phyloP scores from a whole-genome alignment of 53 echinoderm and acorn worm species.

The Luidia sarsii region DNA sequence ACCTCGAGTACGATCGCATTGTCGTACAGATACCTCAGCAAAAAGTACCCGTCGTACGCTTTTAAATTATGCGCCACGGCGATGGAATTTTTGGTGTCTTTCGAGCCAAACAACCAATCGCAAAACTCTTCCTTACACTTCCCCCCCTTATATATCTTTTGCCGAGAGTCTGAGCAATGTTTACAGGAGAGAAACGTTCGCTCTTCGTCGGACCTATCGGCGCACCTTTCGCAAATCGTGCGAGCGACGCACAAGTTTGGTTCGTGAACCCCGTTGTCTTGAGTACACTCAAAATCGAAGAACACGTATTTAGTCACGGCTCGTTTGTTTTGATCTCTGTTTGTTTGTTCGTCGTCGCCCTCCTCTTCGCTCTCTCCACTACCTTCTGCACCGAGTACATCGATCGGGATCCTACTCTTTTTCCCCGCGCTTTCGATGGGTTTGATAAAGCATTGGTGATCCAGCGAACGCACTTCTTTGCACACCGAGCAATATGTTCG shows the following conservation, averaged over 20 bases:
- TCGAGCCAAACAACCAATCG: slow-evolving; percentile 17
- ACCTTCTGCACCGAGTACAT: neutral
- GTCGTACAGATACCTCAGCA: slow-evolving; percentile 5
- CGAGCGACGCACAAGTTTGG: slow-evolving; percentile 11
- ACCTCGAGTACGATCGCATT: slow-evolving; percentile 34
- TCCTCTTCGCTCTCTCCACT: neutral
- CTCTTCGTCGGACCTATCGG: neutral
- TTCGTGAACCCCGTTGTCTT: slow-evolving; percentile 4
- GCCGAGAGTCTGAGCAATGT: neutral
- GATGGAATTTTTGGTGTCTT: neutral
- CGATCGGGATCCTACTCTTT: neutral
- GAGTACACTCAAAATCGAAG: slow-evolving; percentile 38
- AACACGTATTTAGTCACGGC: slow-evolving; percentile 1
- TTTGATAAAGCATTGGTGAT: slow-evolving; percentile 14
- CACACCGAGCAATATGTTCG: neutral
- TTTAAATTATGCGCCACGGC: slow-evolving; percentile 29
- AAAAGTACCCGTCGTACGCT: slow-evolving; percentile 20
- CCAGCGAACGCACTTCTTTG: neutral
- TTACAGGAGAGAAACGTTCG: neutral
- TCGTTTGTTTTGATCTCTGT: neutral
- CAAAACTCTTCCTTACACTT: slow-evolving; percentile 15
- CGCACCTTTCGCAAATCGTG: slow-evolving; percentile 5
- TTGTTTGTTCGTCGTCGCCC: too few relatives aligned
- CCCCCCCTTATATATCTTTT: slow-evolving; percentile 31
- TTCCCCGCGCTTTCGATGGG: neutral